These are phyloP conservation scores for Arremon aurantiirostris DNA, from an alignment of 2,797 vertebrate species.

Conservation along the genomic window DNA sequence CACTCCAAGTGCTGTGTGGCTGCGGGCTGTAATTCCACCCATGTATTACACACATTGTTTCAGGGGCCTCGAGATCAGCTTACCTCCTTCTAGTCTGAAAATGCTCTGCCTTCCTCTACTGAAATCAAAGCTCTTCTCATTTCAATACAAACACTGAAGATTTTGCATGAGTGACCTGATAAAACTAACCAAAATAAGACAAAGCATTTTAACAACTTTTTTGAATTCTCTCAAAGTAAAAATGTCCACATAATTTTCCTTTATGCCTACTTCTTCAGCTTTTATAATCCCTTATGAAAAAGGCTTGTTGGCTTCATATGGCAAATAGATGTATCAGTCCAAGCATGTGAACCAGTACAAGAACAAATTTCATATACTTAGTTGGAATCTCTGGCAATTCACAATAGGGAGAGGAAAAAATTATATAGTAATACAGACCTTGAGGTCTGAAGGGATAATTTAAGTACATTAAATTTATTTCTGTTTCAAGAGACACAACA, in stretches of 20 bases:
- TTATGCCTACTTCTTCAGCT: neutral
- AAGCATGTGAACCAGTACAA: neutral
- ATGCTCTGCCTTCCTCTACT: neutral
- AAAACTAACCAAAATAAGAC: neutral
- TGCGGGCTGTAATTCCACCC: neutral
- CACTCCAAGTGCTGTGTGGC: neutral
- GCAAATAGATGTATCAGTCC: neutral
- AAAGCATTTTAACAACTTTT: neutral
- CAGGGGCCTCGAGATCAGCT: neutral
- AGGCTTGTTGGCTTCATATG: neutral
- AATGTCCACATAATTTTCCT: neutral
- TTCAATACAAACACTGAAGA: neutral
- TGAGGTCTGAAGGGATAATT: constrained; percentile 16
- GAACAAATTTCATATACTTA: neutral
- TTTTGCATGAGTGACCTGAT: neutral
- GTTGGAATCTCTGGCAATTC: neutral
- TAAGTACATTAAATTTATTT: constrained; percentile 32
- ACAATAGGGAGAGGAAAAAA: fast-evolving
- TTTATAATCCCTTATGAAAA: neutral
- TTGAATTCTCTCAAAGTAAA: neutral
- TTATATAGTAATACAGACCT: neutral
- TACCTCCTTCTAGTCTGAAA: neutral
- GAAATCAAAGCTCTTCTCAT: neutral
- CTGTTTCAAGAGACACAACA: constrained; percentile 36
- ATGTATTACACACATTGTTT: neutral